These are phyloP conservation scores for Epinephelus moara DNA, from an alignment of 2,113 vertebrate species.

Conservation along the genomic window DNA sequence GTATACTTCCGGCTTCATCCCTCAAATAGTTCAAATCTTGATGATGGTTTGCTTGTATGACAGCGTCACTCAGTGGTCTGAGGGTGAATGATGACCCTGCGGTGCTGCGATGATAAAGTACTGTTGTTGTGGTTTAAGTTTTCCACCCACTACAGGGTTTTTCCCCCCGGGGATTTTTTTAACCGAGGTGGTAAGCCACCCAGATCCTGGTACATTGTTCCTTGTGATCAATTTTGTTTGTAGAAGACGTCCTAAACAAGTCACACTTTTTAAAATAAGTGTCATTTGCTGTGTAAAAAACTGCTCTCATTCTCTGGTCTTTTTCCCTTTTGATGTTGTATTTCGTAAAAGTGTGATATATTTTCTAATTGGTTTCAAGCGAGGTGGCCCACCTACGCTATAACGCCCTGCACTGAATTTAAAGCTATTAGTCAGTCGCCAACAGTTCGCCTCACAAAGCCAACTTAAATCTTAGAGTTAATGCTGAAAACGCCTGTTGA, in stretches of 20 bases:
- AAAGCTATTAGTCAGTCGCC: not conserved
- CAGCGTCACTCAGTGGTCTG: not conserved
- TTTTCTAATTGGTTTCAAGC: not conserved
- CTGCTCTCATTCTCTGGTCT: not conserved
- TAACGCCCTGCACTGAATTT: constrained; percentile 1
- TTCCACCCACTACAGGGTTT: constrained; percentile 29
- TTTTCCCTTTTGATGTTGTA: constrained; percentile 21
- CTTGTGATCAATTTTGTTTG: constrained; percentile 14
- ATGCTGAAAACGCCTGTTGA: not conserved
- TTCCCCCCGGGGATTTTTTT: constrained; percentile 4
- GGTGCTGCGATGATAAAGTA: constrained; percentile 19
- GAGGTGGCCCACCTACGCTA: too few relatives aligned
- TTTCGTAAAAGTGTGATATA: not conserved
- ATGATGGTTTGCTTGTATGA: not conserved
- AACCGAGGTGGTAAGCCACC: constrained; percentile 11
- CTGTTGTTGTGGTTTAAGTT: constrained; percentile 46
- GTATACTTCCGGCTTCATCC: not conserved
- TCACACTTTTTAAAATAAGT: not conserved
- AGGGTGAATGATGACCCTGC: not conserved
- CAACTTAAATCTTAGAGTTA: constrained; percentile 5
- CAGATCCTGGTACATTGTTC: not conserved
- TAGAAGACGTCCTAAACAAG: not conserved
- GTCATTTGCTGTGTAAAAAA: not conserved
- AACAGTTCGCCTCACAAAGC: constrained; percentile 33
- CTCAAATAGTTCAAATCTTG: not conserved